Conservation (phyloP, 2,888 invertebrate genomes). For the Zygogramma bicolorata region DNA sequence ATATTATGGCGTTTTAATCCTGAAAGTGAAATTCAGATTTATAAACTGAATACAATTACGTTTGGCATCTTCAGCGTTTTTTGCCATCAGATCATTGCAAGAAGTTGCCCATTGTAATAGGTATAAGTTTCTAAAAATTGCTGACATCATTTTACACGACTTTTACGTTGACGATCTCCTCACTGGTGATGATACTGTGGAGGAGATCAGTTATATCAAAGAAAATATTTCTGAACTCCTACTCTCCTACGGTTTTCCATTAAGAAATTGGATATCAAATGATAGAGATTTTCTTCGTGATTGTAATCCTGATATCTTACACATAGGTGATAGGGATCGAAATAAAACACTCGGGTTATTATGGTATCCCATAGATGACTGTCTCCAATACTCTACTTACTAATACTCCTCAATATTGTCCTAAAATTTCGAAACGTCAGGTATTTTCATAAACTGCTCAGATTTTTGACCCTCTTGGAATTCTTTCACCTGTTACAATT, state of each 20-base stretch:
- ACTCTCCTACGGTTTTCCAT: conserved; percentile 33
- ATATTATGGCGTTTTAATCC: conserved; percentile 40
- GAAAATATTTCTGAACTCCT: conserved; percentile 19
- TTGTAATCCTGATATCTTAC: background rate
- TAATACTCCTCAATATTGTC: background rate
- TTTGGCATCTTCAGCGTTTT: conserved; percentile 25
- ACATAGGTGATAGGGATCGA: conserved; percentile 1
- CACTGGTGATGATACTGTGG: conserved; percentile 25
- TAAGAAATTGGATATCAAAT: conserved; percentile 43
- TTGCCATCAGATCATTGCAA: conserved; percentile 23
- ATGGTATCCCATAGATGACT: conserved; percentile 24
- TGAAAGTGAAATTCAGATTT: conserved; percentile 25
- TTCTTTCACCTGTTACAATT: conserved; percentile 25
- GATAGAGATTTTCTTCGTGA: background rate
- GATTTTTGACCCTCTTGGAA: conserved; percentile 22
- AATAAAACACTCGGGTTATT: conserved; percentile 34
- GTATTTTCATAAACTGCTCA: conserved; percentile 33
- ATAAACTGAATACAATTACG: conserved; percentile 40
- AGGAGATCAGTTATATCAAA: background rate
- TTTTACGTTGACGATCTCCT: conserved; percentile 47
- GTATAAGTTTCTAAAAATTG: background rate
- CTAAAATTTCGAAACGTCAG: conserved; percentile 21
- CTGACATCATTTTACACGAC: conserved; percentile 24
- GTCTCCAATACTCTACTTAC: conserved; percentile 22
- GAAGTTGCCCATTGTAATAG: conserved; percentile 13